These are phyloP conservation scores for Caenorhabditis japonica DNA, from an alignment of 2,888 invertebrate genomes.

Conservation along the genomic window DNA sequence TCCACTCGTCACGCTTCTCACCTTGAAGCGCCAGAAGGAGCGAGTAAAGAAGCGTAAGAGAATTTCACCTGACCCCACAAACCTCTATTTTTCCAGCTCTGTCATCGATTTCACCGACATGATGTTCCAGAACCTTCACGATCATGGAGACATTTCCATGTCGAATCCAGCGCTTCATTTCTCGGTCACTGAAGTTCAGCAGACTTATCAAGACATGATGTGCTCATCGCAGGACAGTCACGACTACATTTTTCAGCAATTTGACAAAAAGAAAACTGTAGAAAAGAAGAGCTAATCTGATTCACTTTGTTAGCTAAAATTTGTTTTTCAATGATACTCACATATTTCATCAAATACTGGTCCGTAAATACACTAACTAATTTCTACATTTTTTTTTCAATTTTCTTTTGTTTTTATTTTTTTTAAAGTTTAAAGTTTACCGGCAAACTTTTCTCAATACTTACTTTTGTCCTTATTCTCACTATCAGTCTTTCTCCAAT, in stretches of 20 bases:
- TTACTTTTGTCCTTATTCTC: too few species aligned
- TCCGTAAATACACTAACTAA: too few species aligned
- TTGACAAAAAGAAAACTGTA: not conserved
- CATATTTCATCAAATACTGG: too few species aligned
- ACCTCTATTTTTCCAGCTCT: conserved; percentile 25
- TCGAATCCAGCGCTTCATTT: conserved; percentile 12
- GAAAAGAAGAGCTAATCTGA: conserved; percentile 9
- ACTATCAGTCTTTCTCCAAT: too few species aligned
- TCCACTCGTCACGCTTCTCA: conserved; percentile 22
- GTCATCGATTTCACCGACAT: conserved; percentile 30
- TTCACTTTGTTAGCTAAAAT: too few species aligned
- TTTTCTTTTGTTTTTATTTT: too few species aligned
- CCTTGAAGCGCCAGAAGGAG: not conserved
- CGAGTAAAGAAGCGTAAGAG: not conserved
- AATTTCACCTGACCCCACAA: too few species aligned
- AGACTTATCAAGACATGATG: conserved; percentile 31
- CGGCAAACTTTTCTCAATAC: too few species aligned
- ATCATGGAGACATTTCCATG: conserved; percentile 3
- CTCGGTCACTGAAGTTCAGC: conserved; percentile 32
- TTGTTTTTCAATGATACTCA: too few species aligned
- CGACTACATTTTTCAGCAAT: conserved; percentile 36
- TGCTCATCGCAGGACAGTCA: conserved; percentile 41
- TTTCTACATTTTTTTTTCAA: too few species aligned
- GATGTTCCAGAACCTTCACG: conserved; percentile 13
- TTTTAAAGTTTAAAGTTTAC: too few species aligned